Evolutionary conservation across 2,113 vertebrate species (phyloP).

Genomic region (Orientallactaga bullata): DNA sequence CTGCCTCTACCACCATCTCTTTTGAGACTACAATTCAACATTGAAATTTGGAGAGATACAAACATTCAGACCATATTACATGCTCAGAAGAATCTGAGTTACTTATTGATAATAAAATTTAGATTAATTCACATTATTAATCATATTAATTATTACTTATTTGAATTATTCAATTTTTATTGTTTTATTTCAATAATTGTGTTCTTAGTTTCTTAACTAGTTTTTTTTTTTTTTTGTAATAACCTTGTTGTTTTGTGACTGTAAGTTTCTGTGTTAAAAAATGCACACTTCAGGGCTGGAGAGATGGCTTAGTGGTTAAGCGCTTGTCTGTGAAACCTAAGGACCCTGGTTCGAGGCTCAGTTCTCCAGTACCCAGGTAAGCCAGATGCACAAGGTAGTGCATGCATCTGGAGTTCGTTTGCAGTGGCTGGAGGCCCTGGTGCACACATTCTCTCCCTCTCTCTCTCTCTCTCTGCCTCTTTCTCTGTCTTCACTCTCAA

Average conservation of each 20-base stretch:
- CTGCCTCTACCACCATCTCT: not conserved
- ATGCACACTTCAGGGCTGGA: not conserved
- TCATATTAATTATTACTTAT: not conserved
- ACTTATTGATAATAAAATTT: not conserved
- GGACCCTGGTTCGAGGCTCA: no score
- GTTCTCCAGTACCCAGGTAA: no score
- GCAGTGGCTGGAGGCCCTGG: no score
- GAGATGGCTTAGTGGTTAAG: no score
- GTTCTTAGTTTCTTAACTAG: not conserved
- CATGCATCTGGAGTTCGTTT: no score
- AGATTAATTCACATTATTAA: not conserved
- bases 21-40: not conserved
- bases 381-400: no score
- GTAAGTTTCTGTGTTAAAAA: not conserved
- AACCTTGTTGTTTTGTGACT: slow-evolving; percentile 21
- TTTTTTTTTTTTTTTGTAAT: slow-evolving; percentile 47
- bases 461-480: no score
- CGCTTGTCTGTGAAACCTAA: no score
- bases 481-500: no score
- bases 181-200: slow-evolving; percentile 15
- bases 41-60: not conserved
- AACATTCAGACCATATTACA: not conserved
- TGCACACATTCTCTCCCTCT: no score
- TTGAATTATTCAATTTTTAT: not conserved
- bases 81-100: not conserved